phyloP scores from a whole-genome alignment of 2,888 invertebrate species.

The Drosophila affinis region DNA sequence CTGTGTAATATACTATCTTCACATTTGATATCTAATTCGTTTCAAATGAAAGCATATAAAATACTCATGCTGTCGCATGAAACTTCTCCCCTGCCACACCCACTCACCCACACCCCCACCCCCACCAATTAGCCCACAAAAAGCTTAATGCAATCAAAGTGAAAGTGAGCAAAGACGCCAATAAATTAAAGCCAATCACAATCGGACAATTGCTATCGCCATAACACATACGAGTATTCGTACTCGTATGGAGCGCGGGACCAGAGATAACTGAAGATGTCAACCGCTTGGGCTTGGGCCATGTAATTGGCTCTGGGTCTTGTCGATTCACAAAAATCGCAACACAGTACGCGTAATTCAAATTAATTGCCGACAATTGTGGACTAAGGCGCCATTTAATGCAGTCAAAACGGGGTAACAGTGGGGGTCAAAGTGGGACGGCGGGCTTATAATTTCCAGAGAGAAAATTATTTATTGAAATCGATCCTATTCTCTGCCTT shows the following conservation, averaged over 20 bases:
- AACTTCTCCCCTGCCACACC: neutral
- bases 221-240: slow-evolving; percentile 9
- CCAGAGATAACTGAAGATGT: slow-evolving; percentile 51
- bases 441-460: slow-evolving; percentile 27
- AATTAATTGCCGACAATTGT: slow-evolving; percentile 80
- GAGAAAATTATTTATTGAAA: slow-evolving; percentile 37
- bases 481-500: slow-evolving; percentile 39
- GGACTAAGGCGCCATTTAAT: slow-evolving; percentile 78
- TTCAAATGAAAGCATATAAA: neutral
- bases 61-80: too few species aligned
- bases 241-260: slow-evolving; percentile 17
- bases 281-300: slow-evolving; percentile 46
- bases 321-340: slow-evolving; percentile 67
- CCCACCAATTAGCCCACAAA: slow-evolving; percentile 29
- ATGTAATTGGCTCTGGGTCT: slow-evolving; percentile 65
- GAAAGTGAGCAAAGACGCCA: slow-evolving; percentile 75
- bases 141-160: slow-evolving; percentile 67
- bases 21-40: neutral
- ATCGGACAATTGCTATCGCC: slow-evolving; percentile 44
- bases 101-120: neutral
- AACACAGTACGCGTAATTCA: slow-evolving; percentile 69
- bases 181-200: slow-evolving; percentile 73
- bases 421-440: slow-evolving; percentile 4
- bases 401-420: slow-evolving; percentile 11
- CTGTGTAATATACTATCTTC: too few species aligned